Base-by-base conservation (phyloP, 2,888 invertebrate species). In the Lithosia quadra region DNA sequence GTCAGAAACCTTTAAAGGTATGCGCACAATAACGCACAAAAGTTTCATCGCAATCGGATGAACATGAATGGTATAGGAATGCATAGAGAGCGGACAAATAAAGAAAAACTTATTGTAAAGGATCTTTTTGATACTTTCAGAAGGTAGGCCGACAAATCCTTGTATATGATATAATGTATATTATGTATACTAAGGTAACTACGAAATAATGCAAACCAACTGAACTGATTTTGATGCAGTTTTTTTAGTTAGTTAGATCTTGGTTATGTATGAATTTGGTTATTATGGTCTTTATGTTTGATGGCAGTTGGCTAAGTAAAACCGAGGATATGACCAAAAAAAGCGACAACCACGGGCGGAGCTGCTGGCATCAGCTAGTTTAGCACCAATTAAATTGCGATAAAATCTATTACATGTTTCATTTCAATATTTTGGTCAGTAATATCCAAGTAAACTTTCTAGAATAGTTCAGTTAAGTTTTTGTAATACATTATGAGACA, bases 21-120 rank as follows among this genome's bases (percentile, higher is more conserved):
- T 49, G 49, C n/a, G 1, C 49, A 49, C 49, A 49, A n/a, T 49
- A n/a, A 49, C 18, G 39, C 15, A 49, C 49, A n/a, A 49, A n/a
- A 49, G 49, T 49, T 49, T 49, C 49, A 49, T 49, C 49, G n/a
- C 49, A n/a, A 49, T 49, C 49, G 9, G n/a, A 49, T n/a, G 49
- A 49, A 49, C n/a, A 49, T 18, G 18, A 43, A 43, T 43, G 43
- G 18, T 18, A 43, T 3, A 18, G n/a, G 49, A 49, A n/a, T 49
- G n/a, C 18, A 49, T 49, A n/a, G 49, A n/a, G n/a, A n/a, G 8
- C 8, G 15, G 4, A 15, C 49, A 18, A 49, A n/a, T 43, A 49
- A n/a, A 49, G n/a, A 9, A 49, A 49, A 2, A 2, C n/a, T 49
- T 15, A 43, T 43, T 49, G n/a, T 7, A 36, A 49, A 4, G 49